A percentile compares a stretch with the other conserved stretches of the same genome.
Conservation (phyloP, 2,888 invertebrate genomes). For the Callinectes sapidus region DNA sequence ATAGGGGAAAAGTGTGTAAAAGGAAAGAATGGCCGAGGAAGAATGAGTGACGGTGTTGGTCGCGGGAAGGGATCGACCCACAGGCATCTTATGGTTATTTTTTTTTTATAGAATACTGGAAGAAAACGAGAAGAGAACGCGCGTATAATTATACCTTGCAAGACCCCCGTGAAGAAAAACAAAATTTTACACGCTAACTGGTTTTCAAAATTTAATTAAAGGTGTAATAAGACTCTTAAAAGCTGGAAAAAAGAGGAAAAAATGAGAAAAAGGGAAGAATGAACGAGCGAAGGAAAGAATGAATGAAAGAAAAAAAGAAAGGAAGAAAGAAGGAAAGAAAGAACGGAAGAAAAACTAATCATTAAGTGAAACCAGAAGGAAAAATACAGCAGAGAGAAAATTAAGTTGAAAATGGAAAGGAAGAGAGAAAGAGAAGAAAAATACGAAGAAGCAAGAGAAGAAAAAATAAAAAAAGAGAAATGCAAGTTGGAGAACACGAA, state of each 20-base stretch:
- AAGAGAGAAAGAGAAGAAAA: not conserved
- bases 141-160: not conserved
- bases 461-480: not conserved
- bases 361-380: not conserved
- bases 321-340: too few relatives aligned
- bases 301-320: not conserved
- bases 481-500: not conserved
- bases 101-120: not conserved
- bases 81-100: not conserved
- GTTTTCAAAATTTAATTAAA: not conserved
- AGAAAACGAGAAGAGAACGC: not conserved
- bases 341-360: not conserved
- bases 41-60: not conserved
- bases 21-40: not conserved
- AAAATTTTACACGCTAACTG: not conserved
- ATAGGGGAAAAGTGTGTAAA: not conserved
- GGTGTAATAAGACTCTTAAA: not conserved
- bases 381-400: not conserved
- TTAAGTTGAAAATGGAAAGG: not conserved
- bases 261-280: not conserved
- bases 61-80: not conserved
- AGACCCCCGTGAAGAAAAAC: not conserved
- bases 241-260: not conserved
- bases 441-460: not conserved
- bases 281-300: not conserved